Percentiles rank a stretch among this genome's conserved stretches.
phyloP scores from a whole-genome alignment of 2,888 invertebrate genomes.

The Synanthedon formicaeformis region DNA sequence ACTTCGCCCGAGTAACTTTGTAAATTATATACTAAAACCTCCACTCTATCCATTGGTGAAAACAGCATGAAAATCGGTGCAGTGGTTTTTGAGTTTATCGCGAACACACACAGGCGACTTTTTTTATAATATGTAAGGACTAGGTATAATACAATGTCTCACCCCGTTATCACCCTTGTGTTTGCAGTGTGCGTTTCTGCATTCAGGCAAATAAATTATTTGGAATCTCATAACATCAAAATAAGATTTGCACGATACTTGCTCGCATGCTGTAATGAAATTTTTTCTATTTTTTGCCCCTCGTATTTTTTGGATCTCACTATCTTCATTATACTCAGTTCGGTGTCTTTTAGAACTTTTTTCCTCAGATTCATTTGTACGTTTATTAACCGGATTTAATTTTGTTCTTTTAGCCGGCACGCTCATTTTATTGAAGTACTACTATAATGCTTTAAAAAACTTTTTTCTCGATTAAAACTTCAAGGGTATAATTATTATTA shows the following conservation, averaged over 20 bases:
- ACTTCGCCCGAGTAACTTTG: too few species aligned
- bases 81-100: too few species aligned
- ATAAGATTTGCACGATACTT: constrained; percentile 41
- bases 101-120: too few species aligned
- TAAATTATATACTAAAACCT: too few species aligned
- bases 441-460: too few species aligned
- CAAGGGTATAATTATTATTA: too few species aligned
- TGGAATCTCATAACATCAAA: constrained; percentile 35
- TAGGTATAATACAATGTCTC: too few species aligned
- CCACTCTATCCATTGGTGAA: too few species aligned
- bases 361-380: constrained; percentile 16
- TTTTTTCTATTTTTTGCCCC: constrained; percentile 35
- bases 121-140: too few species aligned
- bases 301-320: constrained; percentile 12
- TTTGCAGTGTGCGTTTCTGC: constrained; percentile 27
- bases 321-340: constrained; percentile 15
- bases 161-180: neutral
- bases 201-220: constrained; percentile 35
- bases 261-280: constrained; percentile 47
- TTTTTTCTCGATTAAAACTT: too few species aligned
- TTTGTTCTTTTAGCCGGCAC: neutral
- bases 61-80: too few species aligned
- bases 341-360: constrained; percentile 24
- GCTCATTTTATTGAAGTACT: neutral
- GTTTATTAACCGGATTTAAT: constrained; percentile 11